These are phyloP conservation scores for Adelges cooleyi DNA, from an alignment of 1,140 invertebrate genomes.

Conservation along the genomic window DNA sequence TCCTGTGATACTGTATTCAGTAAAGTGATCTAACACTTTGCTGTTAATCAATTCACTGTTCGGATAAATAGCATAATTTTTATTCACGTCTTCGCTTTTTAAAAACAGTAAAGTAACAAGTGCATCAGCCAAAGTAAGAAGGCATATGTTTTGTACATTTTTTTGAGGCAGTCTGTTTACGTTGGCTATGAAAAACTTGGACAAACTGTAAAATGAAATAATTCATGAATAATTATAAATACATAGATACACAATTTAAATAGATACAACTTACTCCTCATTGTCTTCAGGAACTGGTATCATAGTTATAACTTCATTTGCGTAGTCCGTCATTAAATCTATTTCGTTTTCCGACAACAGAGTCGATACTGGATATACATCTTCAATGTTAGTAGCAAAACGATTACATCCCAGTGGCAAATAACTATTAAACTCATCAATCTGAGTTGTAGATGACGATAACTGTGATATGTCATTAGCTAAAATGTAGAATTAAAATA, in stretches of 20 bases:
- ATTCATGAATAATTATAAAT: too few relatives aligned
- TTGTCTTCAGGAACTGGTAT: background rate
- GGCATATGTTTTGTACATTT: background rate
- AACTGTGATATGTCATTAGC: too few relatives aligned
- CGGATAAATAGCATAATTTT: background rate
- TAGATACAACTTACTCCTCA: constrained; percentile 4
- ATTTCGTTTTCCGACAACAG: constrained; percentile 1
- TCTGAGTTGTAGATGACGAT: background rate
- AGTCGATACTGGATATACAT: constrained; percentile 1
- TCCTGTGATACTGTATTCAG: background rate
- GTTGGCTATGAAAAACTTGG: background rate
- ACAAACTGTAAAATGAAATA: constrained; percentile 1
- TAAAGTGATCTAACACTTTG: constrained; percentile 13
- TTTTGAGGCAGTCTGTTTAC: background rate
- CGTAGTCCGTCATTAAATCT: background rate
- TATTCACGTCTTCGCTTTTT: background rate
- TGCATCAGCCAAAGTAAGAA: constrained; percentile 6
- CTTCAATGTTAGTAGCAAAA: background rate
- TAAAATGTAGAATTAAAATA: too few relatives aligned
- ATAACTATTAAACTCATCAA: background rate
- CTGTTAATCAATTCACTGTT: background rate
- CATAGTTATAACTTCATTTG: constrained; percentile 3
- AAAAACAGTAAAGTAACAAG: background rate
- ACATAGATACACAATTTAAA: background rate
- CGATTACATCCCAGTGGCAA: background rate